These are phyloP conservation scores for Sebastes alutus DNA, from an alignment of 2,797 vertebrate genomes.

Conservation along the genomic window DNA sequence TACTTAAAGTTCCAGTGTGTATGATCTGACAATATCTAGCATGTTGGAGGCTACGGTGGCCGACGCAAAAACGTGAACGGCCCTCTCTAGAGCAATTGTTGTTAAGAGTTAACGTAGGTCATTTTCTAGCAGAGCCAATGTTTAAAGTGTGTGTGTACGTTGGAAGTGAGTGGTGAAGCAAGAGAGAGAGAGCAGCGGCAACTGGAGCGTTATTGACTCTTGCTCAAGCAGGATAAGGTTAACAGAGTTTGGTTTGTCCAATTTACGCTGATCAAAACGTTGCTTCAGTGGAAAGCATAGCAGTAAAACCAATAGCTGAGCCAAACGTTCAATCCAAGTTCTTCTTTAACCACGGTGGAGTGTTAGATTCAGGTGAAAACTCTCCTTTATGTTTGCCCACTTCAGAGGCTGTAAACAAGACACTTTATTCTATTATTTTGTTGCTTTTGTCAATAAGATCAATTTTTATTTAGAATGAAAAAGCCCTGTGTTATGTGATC, in stretches of 20 bases:
- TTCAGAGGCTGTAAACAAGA: background rate
- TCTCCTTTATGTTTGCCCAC: background rate
- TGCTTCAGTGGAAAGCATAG: background rate
- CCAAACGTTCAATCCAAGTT: background rate
- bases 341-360: background rate
- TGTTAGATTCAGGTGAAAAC: background rate
- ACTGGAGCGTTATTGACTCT: no score
- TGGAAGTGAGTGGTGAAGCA: no score
- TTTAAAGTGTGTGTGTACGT: no score
- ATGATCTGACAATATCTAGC: no score
- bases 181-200: no score
- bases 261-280: background rate
- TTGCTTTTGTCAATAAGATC: constrained; percentile 3
- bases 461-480: constrained; percentile 17
- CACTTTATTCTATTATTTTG: background rate
- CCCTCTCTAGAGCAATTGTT: no score
- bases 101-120: no score
- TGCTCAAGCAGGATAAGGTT: no score
- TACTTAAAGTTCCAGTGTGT: background rate
- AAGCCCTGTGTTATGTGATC: constrained; percentile 5
- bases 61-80: no score
- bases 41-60: no score
- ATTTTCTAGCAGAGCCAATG: no score
- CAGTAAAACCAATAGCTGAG: background rate
- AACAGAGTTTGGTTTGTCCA: no score